phyloP scores from a whole-genome alignment of 2,113 vertebrate species.

The rat (Rattus norvegicus) region DNA sequence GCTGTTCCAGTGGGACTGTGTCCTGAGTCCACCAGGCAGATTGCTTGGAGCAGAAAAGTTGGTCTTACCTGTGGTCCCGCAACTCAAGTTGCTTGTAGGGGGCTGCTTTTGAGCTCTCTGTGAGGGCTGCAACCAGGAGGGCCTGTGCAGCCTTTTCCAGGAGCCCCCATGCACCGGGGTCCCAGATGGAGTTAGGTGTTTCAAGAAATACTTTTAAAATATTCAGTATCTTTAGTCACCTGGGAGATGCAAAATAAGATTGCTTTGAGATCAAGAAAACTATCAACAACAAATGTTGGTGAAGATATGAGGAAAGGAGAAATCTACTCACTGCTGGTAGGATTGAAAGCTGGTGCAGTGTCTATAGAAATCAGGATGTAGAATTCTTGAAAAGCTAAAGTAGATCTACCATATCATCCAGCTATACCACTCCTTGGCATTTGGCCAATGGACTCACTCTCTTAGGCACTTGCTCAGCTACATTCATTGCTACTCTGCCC shows the following conservation, averaged over 20 bases:
- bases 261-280: neutral
- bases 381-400: neutral
- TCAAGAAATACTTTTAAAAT: neutral
- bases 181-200: too few relatives aligned
- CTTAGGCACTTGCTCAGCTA: neutral
- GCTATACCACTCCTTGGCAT: neutral
- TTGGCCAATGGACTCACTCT: neutral
- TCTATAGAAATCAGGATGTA: neutral
- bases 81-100: too few relatives aligned
- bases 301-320: neutral
- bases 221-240: neutral
- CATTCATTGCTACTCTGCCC: neutral
- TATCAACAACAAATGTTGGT: neutral
- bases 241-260: neutral
- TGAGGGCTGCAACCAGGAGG: too few relatives aligned
- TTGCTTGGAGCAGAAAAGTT: too few relatives aligned
- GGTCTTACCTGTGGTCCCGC: too few relatives aligned
- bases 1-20: too few relatives aligned
- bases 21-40: too few relatives aligned
- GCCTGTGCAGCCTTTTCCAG: too few relatives aligned
- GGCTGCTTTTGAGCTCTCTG: too few relatives aligned
- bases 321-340: neutral
- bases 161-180: too few relatives aligned
- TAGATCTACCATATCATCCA: neutral
- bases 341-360: neutral